Evolutionary conservation across 2,113 vertebrate species (phyloP), one percentile per base, ranked within the genome.

Genomic region (Colaptes auratus): DNA sequence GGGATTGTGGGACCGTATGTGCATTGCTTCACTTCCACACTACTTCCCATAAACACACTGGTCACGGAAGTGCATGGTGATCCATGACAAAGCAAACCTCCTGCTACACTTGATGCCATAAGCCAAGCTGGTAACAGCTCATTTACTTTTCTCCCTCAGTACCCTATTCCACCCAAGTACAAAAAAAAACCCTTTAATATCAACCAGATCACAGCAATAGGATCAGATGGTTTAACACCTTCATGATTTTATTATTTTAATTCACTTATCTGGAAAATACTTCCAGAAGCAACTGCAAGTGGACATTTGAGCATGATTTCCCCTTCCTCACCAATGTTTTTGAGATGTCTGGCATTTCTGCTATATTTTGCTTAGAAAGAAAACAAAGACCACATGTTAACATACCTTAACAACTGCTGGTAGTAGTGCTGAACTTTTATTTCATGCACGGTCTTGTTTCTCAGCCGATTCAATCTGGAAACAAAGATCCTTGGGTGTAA

Each of bases 361-460:
- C 52, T 71, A 69, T 50, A 70, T 10, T 39, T 44, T 78, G 17
- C 44, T 71, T 64, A 46, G 66, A 91, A 60, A 44, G 14, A 55
- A 77, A 80, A 55, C 8, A 59, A n/a, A 8, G 44, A 60, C 12
- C 65, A 76, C 87, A 89, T 2, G 1, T 3, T 24, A 79, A 93
- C 96, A 70, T 95, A 99, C 99, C 99, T 98, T 20, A 99, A 91
- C 88, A 99, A 96, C 67, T 97, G 98, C 95, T 98, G 98, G 67
- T 97, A 97, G 96, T 97, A 99, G 94, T 98, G 97, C 55, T 99
- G 98, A 52, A 99, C 98, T 97, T 98, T 99, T 95, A 99, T 98
- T 93, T 98, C 98, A 80, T 98, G 98, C 10, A 96, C 66, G 0
- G 96, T 97, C 91, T 96, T 97, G 50, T 97, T 96, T 79, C 98